Percentiles rank a stretch among this genome's conserved stretches.
These are phyloP conservation scores for Koerneria pararmatus DNA, from an alignment of 2,888 invertebrate species.

Conservation along the genomic window DNA sequence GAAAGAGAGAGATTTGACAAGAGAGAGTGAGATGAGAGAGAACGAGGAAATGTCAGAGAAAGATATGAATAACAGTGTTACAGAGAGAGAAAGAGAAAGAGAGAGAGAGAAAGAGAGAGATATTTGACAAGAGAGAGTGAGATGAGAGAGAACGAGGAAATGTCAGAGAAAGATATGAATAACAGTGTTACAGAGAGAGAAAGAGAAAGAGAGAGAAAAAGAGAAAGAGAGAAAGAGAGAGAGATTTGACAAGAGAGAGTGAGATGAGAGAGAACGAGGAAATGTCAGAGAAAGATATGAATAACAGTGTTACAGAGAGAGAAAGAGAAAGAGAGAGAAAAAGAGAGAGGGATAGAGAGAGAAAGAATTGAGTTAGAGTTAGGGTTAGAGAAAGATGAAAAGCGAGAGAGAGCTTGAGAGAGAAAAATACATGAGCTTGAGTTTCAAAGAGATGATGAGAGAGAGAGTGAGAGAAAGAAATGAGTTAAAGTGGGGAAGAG, in stretches of 20 bases:
- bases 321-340: background rate
- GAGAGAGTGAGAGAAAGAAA: constrained; percentile 12
- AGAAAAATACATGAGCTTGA: background rate
- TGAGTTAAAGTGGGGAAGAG: background rate
- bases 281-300: background rate
- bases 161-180: no score
- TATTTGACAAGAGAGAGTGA: no score
- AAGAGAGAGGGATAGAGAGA: background rate
- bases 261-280: background rate
- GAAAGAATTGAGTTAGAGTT: background rate
- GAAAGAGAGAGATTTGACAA: background rate
- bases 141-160: no score
- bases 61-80: no score
- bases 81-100: no score
- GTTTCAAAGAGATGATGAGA: background rate
- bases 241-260: no score
- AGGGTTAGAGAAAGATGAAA: background rate
- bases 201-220: no score
- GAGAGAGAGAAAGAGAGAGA: no score
- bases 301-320: no score
- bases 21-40: background rate
- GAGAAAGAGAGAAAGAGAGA: no score
- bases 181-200: no score
- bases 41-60: no score
- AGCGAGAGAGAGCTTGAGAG: constrained; percentile 9